phyloP scores from a whole-genome alignment of 2,113 vertebrate species.

The Nestor notabilis region DNA sequence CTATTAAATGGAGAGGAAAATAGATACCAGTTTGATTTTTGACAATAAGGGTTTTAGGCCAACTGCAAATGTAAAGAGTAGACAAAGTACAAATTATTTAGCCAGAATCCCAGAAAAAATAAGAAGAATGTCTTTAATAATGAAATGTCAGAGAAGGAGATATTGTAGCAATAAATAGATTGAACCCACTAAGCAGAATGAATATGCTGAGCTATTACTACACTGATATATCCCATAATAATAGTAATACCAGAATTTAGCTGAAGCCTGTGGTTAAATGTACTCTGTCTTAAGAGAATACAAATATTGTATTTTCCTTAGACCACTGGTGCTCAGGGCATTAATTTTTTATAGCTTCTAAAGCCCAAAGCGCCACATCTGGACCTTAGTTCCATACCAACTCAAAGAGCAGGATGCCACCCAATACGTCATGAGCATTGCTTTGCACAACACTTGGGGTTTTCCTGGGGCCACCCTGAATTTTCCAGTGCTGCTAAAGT shows the following conservation, averaged over 20 bases:
- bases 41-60: background rate
- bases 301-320: background rate
- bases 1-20: background rate
- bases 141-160: background rate
- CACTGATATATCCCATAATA: background rate
- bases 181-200: background rate
- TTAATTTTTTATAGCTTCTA: background rate
- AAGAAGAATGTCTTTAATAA: constrained; percentile 59
- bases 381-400: background rate
- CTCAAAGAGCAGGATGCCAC: background rate
- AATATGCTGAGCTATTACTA: background rate
- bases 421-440: background rate
- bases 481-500: background rate
- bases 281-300: background rate
- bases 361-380: background rate
- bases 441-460: background rate
- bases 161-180: constrained; percentile 19
- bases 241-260: background rate
- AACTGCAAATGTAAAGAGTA: background rate
- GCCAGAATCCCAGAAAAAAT: background rate
- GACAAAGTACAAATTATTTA: background rate
- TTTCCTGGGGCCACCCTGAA: background rate
- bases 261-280: background rate
- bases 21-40: background rate
- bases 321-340: background rate